Conservation (phyloP, 2,888 invertebrate species). For the Hartigia nigra region DNA sequence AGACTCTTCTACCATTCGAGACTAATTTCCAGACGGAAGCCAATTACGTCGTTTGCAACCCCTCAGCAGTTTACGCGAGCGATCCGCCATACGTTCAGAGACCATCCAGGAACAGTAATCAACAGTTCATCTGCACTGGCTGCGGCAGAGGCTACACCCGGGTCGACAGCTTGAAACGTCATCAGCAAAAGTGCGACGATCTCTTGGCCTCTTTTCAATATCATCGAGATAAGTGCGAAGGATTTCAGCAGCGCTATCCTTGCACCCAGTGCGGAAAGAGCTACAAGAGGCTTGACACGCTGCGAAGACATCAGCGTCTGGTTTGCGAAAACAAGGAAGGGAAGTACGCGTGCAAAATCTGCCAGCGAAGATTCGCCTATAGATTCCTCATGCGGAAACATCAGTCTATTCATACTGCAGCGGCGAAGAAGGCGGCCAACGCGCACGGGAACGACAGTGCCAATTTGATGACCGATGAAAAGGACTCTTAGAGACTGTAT, state of each 20-base stretch:
- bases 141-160: slow-evolving; percentile 62
- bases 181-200: slow-evolving; percentile 43
- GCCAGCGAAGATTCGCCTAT: slow-evolving; percentile 30
- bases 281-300: slow-evolving; percentile 59
- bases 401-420: slow-evolving; percentile 20
- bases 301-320: slow-evolving; percentile 56
- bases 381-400: slow-evolving; percentile 32
- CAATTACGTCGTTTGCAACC: not conserved
- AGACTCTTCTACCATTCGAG: not conserved
- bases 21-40: slow-evolving; percentile 3
- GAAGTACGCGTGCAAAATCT: slow-evolving; percentile 25
- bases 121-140: slow-evolving; percentile 53
- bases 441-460: not conserved
- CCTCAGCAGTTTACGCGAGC: not conserved
- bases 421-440: not conserved
- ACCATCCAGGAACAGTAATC: not conserved
- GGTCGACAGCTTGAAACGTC: slow-evolving; percentile 59
- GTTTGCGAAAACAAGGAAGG: slow-evolving; percentile 56
- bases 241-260: slow-evolving; percentile 32
- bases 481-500: not conserved
- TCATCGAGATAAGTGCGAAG: slow-evolving; percentile 33
- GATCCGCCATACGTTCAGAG: not conserved
- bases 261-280: slow-evolving; percentile 59
- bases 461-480: not conserved
- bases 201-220: slow-evolving; percentile 15